phyloP scores from a whole-genome alignment of 2,797 vertebrate genomes.

The Borostomias antarcticus region DNA sequence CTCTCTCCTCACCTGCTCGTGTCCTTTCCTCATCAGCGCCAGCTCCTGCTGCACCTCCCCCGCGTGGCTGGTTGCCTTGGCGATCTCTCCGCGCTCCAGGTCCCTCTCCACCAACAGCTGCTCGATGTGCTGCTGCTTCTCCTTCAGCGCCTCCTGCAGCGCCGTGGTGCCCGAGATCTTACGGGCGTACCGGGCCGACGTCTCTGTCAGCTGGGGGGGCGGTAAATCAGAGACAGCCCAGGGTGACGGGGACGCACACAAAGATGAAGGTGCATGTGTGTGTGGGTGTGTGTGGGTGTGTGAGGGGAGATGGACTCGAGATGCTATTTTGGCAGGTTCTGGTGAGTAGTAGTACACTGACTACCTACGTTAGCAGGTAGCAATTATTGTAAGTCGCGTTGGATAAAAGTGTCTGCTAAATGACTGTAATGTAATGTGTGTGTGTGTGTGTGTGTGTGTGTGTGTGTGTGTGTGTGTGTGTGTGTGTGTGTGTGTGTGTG shows the following conservation, averaged over 20 bases:
- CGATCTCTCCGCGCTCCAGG: conserved; percentile 94
- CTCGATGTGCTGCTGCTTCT: conserved; percentile 99
- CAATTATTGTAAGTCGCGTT: no score
- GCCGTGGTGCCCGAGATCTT: conserved; percentile 99
- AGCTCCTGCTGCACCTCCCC: conserved; percentile 95
- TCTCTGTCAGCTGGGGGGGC: conserved; percentile 93
- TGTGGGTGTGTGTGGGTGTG: no score
- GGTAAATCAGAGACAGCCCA: conserved; percentile 77
- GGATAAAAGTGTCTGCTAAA: background rate
- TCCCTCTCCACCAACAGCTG: conserved; percentile 96
- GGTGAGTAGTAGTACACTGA: no score
- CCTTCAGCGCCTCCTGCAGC: conserved; percentile 96
- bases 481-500: background rate
- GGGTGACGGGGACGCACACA: no score
- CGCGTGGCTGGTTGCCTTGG: conserved; percentile 93
- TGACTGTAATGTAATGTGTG: background rate
- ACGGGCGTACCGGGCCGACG: conserved; percentile 92
- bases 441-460: background rate
- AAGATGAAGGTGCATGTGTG: conserved; percentile 50
- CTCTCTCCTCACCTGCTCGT: conserved; percentile 85
- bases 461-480: background rate
- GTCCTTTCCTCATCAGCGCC: conserved; percentile 86
- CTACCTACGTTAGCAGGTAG: no score
- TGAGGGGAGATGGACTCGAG: conserved; percentile 68
- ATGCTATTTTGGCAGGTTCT: no score